Percentiles rank a stretch among this genome's conserved stretches.
These are phyloP conservation scores for Drosophila villosipedis DNA, from an alignment of 2,888 invertebrate species.

Conservation along the genomic window DNA sequence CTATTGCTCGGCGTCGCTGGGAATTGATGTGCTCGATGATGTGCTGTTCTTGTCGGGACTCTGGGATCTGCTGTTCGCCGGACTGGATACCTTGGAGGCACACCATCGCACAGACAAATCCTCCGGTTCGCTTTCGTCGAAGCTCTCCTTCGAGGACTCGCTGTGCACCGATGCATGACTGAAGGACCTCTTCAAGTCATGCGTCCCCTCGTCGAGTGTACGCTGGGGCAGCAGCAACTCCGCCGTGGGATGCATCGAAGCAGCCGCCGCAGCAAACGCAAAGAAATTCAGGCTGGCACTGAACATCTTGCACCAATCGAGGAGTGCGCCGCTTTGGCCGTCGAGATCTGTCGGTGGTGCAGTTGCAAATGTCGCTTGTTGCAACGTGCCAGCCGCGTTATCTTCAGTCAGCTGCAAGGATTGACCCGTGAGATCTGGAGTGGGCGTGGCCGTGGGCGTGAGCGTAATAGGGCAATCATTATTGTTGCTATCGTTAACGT, in stretches of 20 bases:
- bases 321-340: conserved; percentile 86
- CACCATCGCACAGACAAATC: conserved; percentile 82
- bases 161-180: conserved; percentile 63
- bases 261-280: conserved; percentile 77
- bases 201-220: conserved; percentile 16
- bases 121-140: conserved; percentile 83
- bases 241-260: conserved; percentile 67
- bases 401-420: conserved; percentile 22
- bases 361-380: conserved; percentile 50
- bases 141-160: conserved; percentile 79
- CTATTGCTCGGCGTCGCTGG: conserved; percentile 74
- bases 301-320: conserved; percentile 91
- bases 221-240: conserved; percentile 6
- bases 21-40: conserved; percentile 45
- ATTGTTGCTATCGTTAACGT: conserved; percentile 75
- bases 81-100: conserved; percentile 70
- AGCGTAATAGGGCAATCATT: conserved; percentile 47
- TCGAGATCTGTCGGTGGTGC: conserved; percentile 35
- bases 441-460: conserved; percentile 22
- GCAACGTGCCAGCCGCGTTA: conserved; percentile 14
- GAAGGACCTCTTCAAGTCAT: conserved; percentile 86
- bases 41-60: conserved; percentile 71
- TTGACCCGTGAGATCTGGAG: conserved; percentile 17
- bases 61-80: conserved; percentile 72
- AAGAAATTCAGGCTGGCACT: conserved; percentile 85